phyloP scores from a whole-genome alignment of 2,888 invertebrate species.

The Lithophane socia region DNA sequence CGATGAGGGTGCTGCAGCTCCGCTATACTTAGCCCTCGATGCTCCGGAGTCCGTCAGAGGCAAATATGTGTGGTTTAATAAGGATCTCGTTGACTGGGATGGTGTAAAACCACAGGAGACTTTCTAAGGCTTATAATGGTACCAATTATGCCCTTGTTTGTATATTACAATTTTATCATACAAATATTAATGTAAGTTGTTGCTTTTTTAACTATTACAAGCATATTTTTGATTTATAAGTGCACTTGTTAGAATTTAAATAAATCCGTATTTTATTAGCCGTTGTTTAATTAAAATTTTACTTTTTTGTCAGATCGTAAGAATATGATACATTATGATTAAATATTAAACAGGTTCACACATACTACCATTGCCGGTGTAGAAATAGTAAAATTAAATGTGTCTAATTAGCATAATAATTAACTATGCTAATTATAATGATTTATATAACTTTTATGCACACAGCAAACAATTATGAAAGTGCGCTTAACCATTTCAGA shows the following conservation, averaged over 20 bases:
- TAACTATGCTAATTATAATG: no score
- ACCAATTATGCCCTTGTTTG: no score
- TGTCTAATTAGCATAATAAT: no score
- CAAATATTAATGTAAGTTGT: neutral
- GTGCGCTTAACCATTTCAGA: no score
- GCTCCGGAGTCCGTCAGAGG: constrained; percentile 40
- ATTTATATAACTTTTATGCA: no score
- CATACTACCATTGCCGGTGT: no score
- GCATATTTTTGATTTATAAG: neutral
- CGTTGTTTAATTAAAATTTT: constrained; percentile 10
- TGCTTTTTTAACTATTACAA: neutral
- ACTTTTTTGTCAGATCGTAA: neutral
- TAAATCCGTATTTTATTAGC: constrained; percentile 11
- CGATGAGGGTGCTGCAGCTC: constrained; percentile 90
- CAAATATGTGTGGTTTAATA: constrained; percentile 40
- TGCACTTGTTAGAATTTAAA: constrained; percentile 11
- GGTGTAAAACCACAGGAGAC: constrained; percentile 16
- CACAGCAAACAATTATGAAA: no score
- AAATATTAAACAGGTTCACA: no score
- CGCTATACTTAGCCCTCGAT: constrained; percentile 73
- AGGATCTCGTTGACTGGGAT: constrained; percentile 36
- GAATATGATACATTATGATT: neutral
- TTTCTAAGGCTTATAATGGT: neutral
- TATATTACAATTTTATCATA: neutral
- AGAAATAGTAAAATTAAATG: no score